Evolutionary conservation across 2,797 vertebrate genomes (phyloP).

Genomic region (Chaetophractus vellerosus): DNA sequence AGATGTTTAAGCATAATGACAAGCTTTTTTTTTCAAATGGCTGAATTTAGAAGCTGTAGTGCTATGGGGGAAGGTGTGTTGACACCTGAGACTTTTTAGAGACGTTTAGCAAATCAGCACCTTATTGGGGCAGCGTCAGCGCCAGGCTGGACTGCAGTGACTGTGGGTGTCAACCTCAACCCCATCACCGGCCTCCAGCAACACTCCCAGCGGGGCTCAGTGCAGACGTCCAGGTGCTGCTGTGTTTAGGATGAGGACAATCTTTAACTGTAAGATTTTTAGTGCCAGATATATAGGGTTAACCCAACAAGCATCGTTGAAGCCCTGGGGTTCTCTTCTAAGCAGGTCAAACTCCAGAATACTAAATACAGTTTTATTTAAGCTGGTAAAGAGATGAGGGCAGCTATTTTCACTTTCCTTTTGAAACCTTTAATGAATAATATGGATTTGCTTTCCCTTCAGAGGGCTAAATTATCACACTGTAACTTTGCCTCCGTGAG

Average conservation of each 20-base stretch:
- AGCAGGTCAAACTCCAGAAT: background rate
- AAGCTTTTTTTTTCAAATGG: background rate
- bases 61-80: background rate
- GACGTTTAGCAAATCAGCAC: background rate
- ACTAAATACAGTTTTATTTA: background rate
- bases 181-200: fast-evolving
- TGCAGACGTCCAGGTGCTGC: background rate
- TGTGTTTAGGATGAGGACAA: background rate
- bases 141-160: background rate
- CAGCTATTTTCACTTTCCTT: background rate
- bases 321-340: conserved; percentile 1
- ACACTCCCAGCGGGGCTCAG: fast-evolving
- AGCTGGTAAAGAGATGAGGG: background rate
- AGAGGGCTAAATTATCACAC: background rate
- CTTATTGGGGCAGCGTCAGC: background rate
- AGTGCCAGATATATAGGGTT: background rate
- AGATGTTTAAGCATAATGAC: background rate
- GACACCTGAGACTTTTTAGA: background rate
- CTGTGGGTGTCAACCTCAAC: background rate
- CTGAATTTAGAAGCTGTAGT: background rate
- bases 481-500: background rate
- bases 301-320: background rate
- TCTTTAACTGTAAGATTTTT: background rate
- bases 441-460: background rate
- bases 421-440: background rate